These are phyloP conservation scores for Odontesthes bonariensis DNA, from an alignment of 2,113 vertebrate genomes.

Conservation along the genomic window DNA sequence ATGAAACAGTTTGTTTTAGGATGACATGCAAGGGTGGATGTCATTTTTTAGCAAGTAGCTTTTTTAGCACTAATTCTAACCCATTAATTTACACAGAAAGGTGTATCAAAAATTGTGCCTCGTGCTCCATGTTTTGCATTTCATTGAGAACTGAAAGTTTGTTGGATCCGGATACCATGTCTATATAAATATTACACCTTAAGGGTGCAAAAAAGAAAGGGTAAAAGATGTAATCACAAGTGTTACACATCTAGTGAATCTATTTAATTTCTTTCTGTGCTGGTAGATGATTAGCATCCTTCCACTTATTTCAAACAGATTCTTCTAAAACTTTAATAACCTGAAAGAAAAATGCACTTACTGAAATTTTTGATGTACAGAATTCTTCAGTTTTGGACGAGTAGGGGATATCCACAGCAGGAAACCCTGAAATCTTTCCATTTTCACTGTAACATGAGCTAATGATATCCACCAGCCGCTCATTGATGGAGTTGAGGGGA, in stretches of 20 bases:
- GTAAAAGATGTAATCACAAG: not conserved
- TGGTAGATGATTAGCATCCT: too few species aligned
- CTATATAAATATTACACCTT: too few species aligned
- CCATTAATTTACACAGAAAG: too few species aligned
- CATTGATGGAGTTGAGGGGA: conserved; percentile 86
- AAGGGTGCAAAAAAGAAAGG: too few species aligned
- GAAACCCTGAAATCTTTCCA: conserved; percentile 57
- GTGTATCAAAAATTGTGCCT: too few species aligned
- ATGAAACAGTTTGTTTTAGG: not conserved
- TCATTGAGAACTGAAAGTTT: too few species aligned
- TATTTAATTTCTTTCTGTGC: too few species aligned
- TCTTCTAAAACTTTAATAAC: not conserved
- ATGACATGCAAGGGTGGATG: not conserved
- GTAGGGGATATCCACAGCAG: conserved; percentile 90
- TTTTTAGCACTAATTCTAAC: too few species aligned
- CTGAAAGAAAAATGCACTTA: conserved; percentile 43
- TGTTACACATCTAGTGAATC: too few species aligned
- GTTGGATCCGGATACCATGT: too few species aligned
- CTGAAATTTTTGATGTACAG: conserved; percentile 68
- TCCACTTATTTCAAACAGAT: not conserved
- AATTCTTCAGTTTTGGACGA: conserved; percentile 55
- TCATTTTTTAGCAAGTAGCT: not conserved
- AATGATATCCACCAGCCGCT: conserved; percentile 86
- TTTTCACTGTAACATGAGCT: conserved; percentile 86
- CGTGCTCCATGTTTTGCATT: too few species aligned